Percentiles rank a stretch among this genome's conserved stretches.
These are phyloP conservation scores for Notechis scutatus DNA, from an alignment of 2,113 vertebrate genomes.

Conservation along the genomic window DNA sequence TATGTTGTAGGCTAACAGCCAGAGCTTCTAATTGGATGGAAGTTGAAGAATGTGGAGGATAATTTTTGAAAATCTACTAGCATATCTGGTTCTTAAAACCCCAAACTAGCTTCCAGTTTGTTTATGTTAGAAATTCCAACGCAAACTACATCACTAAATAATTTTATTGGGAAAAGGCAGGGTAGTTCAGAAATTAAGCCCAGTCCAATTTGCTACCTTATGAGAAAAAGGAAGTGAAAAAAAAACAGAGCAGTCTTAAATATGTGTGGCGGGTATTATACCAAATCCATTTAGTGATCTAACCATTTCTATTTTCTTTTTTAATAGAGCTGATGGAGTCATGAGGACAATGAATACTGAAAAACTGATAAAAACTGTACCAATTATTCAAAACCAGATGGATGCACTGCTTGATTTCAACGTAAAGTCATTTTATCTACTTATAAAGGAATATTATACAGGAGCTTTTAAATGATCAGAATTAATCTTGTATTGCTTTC, in stretches of 20 bases:
- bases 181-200: neutral
- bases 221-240: neutral
- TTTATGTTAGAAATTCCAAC: neutral
- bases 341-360: slow-evolving; percentile 99
- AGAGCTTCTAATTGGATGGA: neutral
- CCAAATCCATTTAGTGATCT: slow-evolving; percentile 14
- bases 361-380: slow-evolving; percentile 91
- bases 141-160: neutral
- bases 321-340: slow-evolving; percentile 87
- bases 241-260: no score
- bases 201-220: neutral
- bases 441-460: neutral
- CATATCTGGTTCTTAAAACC: neutral
- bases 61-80: neutral
- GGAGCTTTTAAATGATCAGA: neutral
- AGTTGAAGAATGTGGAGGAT: neutral
- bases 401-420: slow-evolving; percentile 94
- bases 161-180: neutral
- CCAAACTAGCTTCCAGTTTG: neutral
- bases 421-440: slow-evolving; percentile 70
- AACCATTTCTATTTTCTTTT: slow-evolving; percentile 24
- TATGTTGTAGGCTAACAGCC: neutral
- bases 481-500: neutral
- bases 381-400: slow-evolving; percentile 91
- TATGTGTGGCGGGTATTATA: neutral